Evolutionary conservation across 2,113 vertebrate genomes (phyloP), one percentile per base, ranked within the genome.

Genomic region (Engystomops pustulosus): DNA sequence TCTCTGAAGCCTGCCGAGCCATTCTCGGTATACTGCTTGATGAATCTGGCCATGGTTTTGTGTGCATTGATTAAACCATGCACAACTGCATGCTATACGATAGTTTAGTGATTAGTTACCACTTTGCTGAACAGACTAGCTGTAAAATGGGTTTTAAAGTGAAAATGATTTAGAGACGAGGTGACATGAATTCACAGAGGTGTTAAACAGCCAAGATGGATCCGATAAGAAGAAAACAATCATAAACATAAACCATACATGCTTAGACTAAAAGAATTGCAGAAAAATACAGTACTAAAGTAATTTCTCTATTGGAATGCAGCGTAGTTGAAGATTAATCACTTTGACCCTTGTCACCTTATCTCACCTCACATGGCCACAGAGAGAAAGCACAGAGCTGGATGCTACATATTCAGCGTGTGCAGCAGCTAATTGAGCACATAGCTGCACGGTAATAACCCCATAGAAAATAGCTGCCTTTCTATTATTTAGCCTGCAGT

Each of bases 101-200:
- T 76, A 76, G 45, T 51, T 76, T 34, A 76, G 72, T 76, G 72
- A 76, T 74, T 51, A 76, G 72, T 76, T 76, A 76, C 72, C 45
- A 76, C 45, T 32, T 76, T 76, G 72, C 72, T 76, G 72, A 76
- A 76, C 72, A 76, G 71, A 27, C 71, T 45, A 74, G 71, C 71
- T 74, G 71, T 74, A 74, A 74, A 49, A 74, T 74, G 71, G 71
- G 71, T 30, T 74, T 74, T 74, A 74, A 74, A 74, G 71, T 76
- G 25, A 76, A 76, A 76, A 76, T 76, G 72, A 76, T 76, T 76
- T 76, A 76, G 53, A 76, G 72, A 76, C 17, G 9, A 34, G 72
- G 72, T 76, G 45, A 76, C 47, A 76, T 76, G 72, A 76, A 51
- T 47, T 53, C 72, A 49, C 72, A 76, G 18, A 76, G 72, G 72